Conservation (phyloP, 2,888 invertebrate species). For the Teleiodes luculella region DNA sequence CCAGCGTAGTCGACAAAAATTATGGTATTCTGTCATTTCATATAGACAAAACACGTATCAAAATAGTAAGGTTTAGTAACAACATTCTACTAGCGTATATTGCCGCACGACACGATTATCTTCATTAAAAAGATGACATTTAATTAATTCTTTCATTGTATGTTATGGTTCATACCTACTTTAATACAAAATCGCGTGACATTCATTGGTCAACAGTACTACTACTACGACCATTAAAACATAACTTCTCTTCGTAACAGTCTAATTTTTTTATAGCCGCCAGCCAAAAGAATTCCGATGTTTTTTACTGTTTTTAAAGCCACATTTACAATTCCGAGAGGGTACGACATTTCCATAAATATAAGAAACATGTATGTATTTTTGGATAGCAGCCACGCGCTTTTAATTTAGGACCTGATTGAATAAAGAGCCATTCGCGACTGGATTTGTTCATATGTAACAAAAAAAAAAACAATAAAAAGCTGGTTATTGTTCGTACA, state of each 20-base stretch:
- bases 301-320: not conserved
- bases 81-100: too few relatives aligned
- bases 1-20: too few relatives aligned
- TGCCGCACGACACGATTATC: too few relatives aligned
- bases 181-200: not conserved
- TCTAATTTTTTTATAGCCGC: not conserved
- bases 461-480: too few relatives aligned
- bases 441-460: not conserved
- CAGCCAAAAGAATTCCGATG: not conserved
- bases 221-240: slow-evolving; percentile 1
- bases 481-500: too few relatives aligned
- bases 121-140: too few relatives aligned
- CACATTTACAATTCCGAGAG: not conserved
- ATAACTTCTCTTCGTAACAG: not conserved
- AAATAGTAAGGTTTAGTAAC: too few relatives aligned
- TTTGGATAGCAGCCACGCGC: not conserved
- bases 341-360: not conserved
- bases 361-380: not conserved
- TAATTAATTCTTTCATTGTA: not conserved
- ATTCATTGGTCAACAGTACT: not conserved
- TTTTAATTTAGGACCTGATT: not conserved
- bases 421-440: not conserved
- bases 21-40: too few relatives aligned
- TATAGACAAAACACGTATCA: too few relatives aligned
- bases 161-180: not conserved